phyloP scores from a whole-genome alignment of 2,797 vertebrate species.

The Platalea minor region DNA sequence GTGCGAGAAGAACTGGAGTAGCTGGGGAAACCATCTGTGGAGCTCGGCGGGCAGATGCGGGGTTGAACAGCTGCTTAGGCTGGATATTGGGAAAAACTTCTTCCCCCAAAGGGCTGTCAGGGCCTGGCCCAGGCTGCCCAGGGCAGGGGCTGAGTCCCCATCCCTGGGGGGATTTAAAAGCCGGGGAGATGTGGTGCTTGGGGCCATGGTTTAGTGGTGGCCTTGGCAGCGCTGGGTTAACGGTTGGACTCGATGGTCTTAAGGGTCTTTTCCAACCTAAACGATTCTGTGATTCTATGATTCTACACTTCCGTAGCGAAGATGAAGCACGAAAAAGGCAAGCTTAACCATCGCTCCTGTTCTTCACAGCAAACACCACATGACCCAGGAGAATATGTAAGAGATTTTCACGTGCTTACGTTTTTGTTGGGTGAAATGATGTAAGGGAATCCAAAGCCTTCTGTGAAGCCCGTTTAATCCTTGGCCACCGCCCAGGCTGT shows the following conservation, averaged over 20 bases:
- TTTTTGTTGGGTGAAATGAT: neutral
- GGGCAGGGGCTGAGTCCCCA: no score
- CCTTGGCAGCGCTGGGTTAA: no score
- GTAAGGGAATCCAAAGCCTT: neutral
- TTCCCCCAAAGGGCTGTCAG: no score
- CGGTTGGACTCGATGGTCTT: no score
- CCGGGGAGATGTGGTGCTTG: no score
- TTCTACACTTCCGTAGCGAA: fast-evolving
- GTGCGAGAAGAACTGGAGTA: neutral
- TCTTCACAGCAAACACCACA: neutral
- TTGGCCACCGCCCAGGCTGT: neutral
- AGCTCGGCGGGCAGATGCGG: fast-evolving
- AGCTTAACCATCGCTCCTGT: fast-evolving
- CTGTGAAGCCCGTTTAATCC: neutral
- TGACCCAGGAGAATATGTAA: neutral
- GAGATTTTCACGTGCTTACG: neutral
- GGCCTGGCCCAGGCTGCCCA: no score
- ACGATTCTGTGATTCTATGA: no score
- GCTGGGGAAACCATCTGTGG: neutral
- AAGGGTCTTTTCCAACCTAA: no score
- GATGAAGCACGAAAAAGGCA: neutral
- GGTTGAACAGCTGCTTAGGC: neutral
- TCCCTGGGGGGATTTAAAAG: no score
- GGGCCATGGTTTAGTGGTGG: no score
- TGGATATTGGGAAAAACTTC: no score